These are phyloP conservation scores for Muschampia plurimacula DNA, from an alignment of 2,888 invertebrate genomes.

Conservation along the genomic window DNA sequence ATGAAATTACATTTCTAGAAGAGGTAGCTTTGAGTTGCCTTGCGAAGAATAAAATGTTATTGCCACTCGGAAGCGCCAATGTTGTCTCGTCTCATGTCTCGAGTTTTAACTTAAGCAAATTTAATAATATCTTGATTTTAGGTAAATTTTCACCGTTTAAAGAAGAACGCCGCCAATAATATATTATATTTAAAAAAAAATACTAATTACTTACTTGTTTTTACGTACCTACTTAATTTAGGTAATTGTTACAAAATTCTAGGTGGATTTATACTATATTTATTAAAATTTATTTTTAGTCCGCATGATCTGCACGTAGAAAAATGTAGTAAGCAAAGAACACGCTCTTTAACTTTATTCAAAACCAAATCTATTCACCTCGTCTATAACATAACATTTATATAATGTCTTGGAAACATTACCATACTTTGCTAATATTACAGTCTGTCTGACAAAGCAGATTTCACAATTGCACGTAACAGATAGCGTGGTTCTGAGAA, in stretches of 20 bases:
- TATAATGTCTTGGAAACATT: conserved; percentile 8
- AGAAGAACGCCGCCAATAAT: no score
- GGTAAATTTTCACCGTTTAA: no score
- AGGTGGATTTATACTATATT: no score
- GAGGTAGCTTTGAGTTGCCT: conserved; percentile 14
- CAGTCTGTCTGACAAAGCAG: conserved; percentile 30
- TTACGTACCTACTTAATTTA: no score
- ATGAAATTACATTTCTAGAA: conserved; percentile 25
- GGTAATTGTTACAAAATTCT: no score
- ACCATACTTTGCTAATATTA: conserved; percentile 20
- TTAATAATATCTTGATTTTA: neutral
- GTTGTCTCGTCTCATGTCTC: conserved; percentile 30
- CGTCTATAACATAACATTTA: conserved; percentile 9
- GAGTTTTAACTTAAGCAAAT: conserved; percentile 14
- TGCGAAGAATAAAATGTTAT: conserved; percentile 31
- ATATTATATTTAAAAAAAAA: no score
- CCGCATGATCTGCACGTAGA: neutral
- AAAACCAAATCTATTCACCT: neutral
- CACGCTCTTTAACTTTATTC: neutral
- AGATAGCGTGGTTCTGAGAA: conserved; percentile 26
- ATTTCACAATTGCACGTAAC: conserved; percentile 24
- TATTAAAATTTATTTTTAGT: no score
- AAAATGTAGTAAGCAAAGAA: neutral
- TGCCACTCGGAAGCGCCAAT: conserved; percentile 29
- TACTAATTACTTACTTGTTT: no score